Percentiles rank a stretch among this genome's conserved stretches.
Conservation (phyloP, 37 sponge, comb jelly and placozoan species). For the Diacarnus erythraeanus region DNA sequence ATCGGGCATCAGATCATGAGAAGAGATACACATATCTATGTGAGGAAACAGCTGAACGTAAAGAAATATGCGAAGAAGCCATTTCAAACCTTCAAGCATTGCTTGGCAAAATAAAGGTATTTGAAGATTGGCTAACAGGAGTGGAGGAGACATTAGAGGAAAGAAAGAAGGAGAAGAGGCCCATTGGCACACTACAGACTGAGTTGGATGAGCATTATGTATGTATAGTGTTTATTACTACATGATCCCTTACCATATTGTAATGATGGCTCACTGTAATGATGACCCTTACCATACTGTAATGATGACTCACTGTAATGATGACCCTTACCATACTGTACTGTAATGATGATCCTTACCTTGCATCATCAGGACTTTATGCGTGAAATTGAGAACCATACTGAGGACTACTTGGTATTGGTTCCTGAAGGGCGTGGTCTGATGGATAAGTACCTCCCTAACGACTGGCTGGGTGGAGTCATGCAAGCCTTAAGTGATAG, state of each 20-base stretch:
- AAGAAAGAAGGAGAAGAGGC: slow-evolving; percentile 31
- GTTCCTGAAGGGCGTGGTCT: slow-evolving; percentile 8
- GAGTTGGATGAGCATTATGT: slow-evolving; percentile 50
- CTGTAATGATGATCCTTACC: background rate
- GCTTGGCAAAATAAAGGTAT: slow-evolving; percentile 8
- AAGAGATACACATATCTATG: slow-evolving; percentile 12
- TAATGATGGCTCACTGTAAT: background rate
- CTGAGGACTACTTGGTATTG: slow-evolving; percentile 28
- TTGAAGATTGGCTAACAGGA: slow-evolving; percentile 10
- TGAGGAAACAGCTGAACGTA: slow-evolving; percentile 9
- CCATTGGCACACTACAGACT: slow-evolving; percentile 39
- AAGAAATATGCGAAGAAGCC: slow-evolving; percentile 54
- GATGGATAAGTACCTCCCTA: slow-evolving; percentile 28
- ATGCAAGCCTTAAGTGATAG: slow-evolving; percentile 4
- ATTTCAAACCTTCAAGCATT: slow-evolving; percentile 26
- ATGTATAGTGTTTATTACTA: background rate
- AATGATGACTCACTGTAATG: background rate
- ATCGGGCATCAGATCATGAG: background rate
- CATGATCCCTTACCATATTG: background rate
- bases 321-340: background rate
- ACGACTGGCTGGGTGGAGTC: slow-evolving; percentile 29
- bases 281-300: background rate
- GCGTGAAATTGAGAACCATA: slow-evolving; percentile 33
- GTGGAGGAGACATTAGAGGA: background rate
- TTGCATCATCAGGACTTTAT: slow-evolving; percentile 35